These are phyloP conservation scores for Augochlorella aurata DNA, from an alignment of 2,888 invertebrate genomes.

Conservation along the genomic window DNA sequence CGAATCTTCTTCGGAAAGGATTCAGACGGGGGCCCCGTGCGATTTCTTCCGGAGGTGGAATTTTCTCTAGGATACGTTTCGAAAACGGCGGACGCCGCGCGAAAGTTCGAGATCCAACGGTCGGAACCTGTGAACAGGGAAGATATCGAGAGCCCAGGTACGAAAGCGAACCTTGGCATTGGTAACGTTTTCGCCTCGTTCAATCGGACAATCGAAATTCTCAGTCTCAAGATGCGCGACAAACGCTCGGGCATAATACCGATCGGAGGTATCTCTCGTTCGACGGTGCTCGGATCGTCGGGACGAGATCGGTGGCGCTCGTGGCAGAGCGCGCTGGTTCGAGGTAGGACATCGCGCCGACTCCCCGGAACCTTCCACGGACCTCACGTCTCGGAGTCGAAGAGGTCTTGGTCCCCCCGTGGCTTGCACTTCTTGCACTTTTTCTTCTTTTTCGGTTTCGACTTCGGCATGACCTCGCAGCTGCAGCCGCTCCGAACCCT, in stretches of 20 bases:
- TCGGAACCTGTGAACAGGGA: too few species aligned
- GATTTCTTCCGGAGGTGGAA: too few species aligned
- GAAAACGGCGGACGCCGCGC: too few species aligned
- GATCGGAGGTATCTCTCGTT: background rate
- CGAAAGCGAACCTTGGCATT: slow-evolving; percentile 35
- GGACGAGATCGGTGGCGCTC: background rate
- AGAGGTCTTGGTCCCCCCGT: slow-evolving; percentile 63
- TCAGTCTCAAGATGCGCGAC: slow-evolving; percentile 1
- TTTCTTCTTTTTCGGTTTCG: slow-evolving; percentile 83
- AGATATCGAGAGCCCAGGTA: background rate
- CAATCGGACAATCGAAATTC: slow-evolving; percentile 26
- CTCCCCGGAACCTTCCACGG: slow-evolving; percentile 19
- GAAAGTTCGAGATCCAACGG: too few species aligned
- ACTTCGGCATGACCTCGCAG: slow-evolving; percentile 88
- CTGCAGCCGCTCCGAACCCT: slow-evolving; percentile 92
- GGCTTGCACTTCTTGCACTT: slow-evolving; percentile 71
- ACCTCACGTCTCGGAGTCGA: slow-evolving; percentile 61
- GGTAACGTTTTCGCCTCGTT: slow-evolving; percentile 56
- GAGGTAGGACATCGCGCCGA: slow-evolving; percentile 24
- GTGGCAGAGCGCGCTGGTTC: background rate
- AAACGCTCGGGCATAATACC: background rate
- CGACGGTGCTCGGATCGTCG: slow-evolving; percentile 1
- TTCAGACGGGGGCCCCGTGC: too few species aligned
- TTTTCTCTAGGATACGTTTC: too few species aligned
- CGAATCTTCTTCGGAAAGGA: too few species aligned